Evolutionary conservation across 64 coral and sea anemone genomes (phyloP).

Genomic region (Trachythela sp.): DNA sequence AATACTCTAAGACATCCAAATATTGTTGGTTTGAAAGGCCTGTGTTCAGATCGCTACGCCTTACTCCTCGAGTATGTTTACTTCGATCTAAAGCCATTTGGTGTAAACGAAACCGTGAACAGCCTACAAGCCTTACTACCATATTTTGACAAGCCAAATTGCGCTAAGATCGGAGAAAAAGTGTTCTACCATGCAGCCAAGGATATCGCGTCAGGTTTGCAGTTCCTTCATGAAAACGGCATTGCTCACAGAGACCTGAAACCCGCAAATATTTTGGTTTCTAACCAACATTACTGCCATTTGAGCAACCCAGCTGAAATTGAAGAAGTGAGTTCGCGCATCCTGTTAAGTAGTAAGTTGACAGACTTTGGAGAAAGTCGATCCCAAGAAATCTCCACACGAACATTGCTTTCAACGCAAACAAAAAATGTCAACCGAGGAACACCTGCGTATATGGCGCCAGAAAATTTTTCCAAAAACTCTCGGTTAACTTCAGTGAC

Average conservation of each 20-base stretch:
- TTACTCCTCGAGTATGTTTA: background rate
- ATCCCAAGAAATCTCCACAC: conserved; percentile 20
- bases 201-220: background rate
- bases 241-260: conserved; percentile 50
- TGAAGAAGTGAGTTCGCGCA: background rate
- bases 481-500: conserved; percentile 3
- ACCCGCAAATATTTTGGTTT: conserved; percentile 40
- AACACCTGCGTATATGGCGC: conserved; percentile 57
- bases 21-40: background rate
- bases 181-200: background rate
- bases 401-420: background rate
- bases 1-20: background rate
- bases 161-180: background rate
- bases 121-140: background rate
- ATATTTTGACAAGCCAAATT: background rate
- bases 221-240: background rate
- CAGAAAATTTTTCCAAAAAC: conserved; percentile 36
- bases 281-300: conserved; percentile 37
- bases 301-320: background rate
- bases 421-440: background rate
- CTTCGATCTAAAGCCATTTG: background rate
- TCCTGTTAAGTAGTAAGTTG: conserved; percentile 20
- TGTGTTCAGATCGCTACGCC: background rate
- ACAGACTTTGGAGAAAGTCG: conserved; percentile 29
- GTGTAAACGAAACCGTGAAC: background rate